These are phyloP conservation scores for Perizoma flavofasciatum DNA, from an alignment of 2,888 invertebrate species.

Conservation along the genomic window DNA sequence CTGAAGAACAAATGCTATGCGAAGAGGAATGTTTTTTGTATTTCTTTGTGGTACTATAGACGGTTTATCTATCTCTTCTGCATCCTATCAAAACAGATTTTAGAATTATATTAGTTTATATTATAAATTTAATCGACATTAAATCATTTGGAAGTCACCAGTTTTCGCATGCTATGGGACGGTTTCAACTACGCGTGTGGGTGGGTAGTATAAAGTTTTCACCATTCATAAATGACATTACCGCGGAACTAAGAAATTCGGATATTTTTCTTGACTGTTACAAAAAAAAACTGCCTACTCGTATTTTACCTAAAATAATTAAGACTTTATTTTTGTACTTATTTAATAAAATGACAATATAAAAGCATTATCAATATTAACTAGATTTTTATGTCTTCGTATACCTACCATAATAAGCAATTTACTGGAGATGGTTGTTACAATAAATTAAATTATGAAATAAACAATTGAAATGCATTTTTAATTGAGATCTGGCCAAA, in stretches of 20 bases:
- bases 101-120: no score
- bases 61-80: background rate
- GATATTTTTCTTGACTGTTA: no score
- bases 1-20: conserved; percentile 4
- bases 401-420: background rate
- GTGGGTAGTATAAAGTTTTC: no score
- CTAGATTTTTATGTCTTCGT: conserved; percentile 5
- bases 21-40: conserved; percentile 1
- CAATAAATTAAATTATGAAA: conserved; percentile 1
- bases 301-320: background rate
- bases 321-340: conserved; percentile 21
- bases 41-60: background rate
- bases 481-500: background rate
- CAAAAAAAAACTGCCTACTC: conserved; percentile 1
- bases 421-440: conserved; percentile 3
- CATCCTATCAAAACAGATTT: no score
- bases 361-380: conserved; percentile 14
- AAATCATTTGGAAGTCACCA: no score
- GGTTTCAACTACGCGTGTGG: no score
- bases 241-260: no score
- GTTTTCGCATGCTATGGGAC: no score
- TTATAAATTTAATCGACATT: no score
- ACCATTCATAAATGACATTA: no score
- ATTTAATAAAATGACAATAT: conserved; percentile 10
- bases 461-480: background rate